Evolutionary conservation across 2,888 invertebrate species (phyloP).

Genomic region (Sinodicranocentrus sp.): DNA sequence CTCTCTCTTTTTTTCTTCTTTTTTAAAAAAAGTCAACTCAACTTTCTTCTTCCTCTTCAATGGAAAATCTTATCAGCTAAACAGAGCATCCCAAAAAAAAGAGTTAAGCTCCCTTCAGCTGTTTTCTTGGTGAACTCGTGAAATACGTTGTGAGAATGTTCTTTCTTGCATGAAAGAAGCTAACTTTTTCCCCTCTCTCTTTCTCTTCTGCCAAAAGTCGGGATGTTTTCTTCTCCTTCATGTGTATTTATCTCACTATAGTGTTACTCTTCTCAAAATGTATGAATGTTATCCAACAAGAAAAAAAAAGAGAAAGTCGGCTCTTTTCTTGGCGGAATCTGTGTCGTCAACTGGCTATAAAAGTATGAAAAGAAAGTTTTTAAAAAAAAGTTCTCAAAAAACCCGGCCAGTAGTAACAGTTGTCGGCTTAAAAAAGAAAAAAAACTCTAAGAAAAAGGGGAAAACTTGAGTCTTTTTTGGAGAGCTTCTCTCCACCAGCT

Average conservation of each 20-base stretch:
- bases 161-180: slow-evolving; percentile 56
- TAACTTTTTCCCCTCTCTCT: no score
- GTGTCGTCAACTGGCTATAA: slow-evolving; percentile 55
- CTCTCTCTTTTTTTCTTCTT: no score
- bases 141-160: slow-evolving; percentile 40
- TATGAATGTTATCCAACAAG: no score
- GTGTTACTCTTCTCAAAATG: no score
- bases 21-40: slow-evolving; percentile 45
- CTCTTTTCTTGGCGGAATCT: slow-evolving; percentile 37
- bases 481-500: slow-evolving; percentile 5
- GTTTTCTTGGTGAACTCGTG: slow-evolving; percentile 40
- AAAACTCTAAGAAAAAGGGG: no score
- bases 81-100: slow-evolving; percentile 6
- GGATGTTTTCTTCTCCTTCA: no score
- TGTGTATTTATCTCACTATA: not conserved
- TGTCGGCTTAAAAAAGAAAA: slow-evolving; percentile 54
- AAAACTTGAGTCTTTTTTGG: no score
- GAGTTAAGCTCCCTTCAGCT: slow-evolving; percentile 53
- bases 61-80: slow-evolving; percentile 47
- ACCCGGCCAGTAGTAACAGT: slow-evolving; percentile 51
- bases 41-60: slow-evolving; percentile 35
- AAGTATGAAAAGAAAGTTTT: slow-evolving; percentile 36
- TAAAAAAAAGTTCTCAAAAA: slow-evolving; percentile 36
- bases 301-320: no score
- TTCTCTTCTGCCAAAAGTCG: slow-evolving; percentile 56